Conservation (phyloP, 2,888 invertebrate species). For the Eupithecia tripunctaria region DNA sequence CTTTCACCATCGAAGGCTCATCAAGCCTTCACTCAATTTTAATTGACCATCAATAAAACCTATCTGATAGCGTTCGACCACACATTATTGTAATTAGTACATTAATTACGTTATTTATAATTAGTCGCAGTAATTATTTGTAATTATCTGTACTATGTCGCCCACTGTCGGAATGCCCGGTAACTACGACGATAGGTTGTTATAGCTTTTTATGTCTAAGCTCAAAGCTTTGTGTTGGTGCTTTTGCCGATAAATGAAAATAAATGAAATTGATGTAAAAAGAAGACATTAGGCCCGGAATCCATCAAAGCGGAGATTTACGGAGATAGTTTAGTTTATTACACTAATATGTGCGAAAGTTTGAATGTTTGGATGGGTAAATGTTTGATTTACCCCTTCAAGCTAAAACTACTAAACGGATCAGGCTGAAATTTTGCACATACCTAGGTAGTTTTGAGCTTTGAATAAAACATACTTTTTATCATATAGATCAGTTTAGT, state of each 20-base stretch:
- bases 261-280: background rate
- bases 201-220: constrained; percentile 20
- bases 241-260: background rate
- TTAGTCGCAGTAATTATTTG: constrained; percentile 41
- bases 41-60: constrained; percentile 34
- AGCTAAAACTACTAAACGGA: too few relatives aligned
- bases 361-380: too few relatives aligned
- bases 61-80: constrained; percentile 33
- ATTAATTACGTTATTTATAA: constrained; percentile 82
- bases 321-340: too few relatives aligned
- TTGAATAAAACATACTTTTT: too few relatives aligned
- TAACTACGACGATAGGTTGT: constrained; percentile 51
- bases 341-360: too few relatives aligned
- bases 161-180: constrained; percentile 75
- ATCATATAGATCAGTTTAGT: too few relatives aligned
- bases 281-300: background rate
- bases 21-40: constrained; percentile 11
- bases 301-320: too few relatives aligned
- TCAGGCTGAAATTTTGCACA: too few relatives aligned
- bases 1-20: background rate
- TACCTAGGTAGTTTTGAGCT: too few relatives aligned
- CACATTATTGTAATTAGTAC: constrained; percentile 48
- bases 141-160: constrained; percentile 67
- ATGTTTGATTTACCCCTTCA: too few relatives aligned
- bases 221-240: constrained; percentile 4